Percentiles rank a stretch among this genome's conserved stretches.
Conservation (phyloP, 2,113 vertebrate species). For the Sinocyclocheilus maitianheensis region DNA sequence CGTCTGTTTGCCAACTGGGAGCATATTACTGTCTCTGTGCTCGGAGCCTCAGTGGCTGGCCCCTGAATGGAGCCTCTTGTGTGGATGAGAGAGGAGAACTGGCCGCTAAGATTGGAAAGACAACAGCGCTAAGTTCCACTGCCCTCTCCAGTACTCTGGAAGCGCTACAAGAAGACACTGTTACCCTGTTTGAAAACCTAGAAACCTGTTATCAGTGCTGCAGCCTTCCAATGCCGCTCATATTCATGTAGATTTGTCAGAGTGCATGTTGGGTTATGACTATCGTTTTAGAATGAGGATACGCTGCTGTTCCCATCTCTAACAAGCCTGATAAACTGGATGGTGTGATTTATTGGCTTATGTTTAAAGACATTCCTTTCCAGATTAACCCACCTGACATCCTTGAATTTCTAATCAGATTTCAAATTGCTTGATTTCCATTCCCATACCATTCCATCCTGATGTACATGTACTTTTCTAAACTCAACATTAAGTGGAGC, state of each 20-base stretch:
- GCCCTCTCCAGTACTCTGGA: slow-evolving; percentile 40
- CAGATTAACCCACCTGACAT: slow-evolving; percentile 32
- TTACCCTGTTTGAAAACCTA: background rate
- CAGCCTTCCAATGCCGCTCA: background rate
- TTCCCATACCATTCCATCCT: background rate
- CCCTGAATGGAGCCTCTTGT: slow-evolving; percentile 82
- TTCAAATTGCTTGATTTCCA: background rate
- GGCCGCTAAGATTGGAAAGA: slow-evolving; percentile 62
- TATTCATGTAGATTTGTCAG: slow-evolving; percentile 20
- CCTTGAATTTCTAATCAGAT: slow-evolving; percentile 7
- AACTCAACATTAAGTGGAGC: background rate
- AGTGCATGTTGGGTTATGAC: slow-evolving; percentile 2
- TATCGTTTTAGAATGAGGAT: background rate
- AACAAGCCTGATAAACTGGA: background rate
- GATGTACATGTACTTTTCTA: background rate
- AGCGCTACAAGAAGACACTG: background rate
- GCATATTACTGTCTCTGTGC: slow-evolving; percentile 81
- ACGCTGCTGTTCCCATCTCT: background rate
- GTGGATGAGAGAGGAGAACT: slow-evolving; percentile 54
- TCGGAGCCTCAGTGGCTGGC: slow-evolving; percentile 53
- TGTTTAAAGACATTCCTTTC: slow-evolving; percentile 43
- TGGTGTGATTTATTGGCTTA: background rate
- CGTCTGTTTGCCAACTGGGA: slow-evolving; percentile 81
- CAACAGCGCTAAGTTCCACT: slow-evolving; percentile 67
- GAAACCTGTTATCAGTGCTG: slow-evolving; percentile 8